Base-by-base conservation (phyloP, 2,113 vertebrate species). In the Dipodomys spectabilis region DNA sequence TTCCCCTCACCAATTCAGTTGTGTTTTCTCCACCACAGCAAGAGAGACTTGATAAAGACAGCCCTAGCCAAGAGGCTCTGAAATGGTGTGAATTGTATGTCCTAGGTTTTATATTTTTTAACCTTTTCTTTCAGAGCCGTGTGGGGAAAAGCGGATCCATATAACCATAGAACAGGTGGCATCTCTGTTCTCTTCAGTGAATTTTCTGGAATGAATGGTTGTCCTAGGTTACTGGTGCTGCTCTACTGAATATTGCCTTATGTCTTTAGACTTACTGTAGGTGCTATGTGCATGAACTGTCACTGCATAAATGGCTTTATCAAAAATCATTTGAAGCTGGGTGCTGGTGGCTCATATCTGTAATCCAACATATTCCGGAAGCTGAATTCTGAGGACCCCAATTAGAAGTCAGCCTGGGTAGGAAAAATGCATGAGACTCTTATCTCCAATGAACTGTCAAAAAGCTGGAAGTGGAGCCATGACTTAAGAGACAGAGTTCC, bases 71-170 rank as follows among this genome's bases (percentile, higher is more conserved):
- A 79, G 85, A 89, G 39, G 7, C 71, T 86, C 74, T 60, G 62
- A 88, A 65, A 90, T 65, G 25, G 15, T 82, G 20, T 88, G 75
- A 75, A 71, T 82, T 87, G 44, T 73, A 67, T 86, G 53, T 35
- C 73, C 18, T 32, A 13, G 77, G 28, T 78, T 91, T 95, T 44
- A 4, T n/a, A 85, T 90, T 88, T 90, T 84, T 71, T 72, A 94
- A 81, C 5, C 16, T 91, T 89, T 86, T 49, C 27, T 77, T 92
- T 90, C 44, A 30, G 57, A 95, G 65, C 13, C 53, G 88, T 87
- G 84, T 44, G 77, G 87, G 82, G 60, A 45, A 73, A 82, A 81
- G 32, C 35, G 64, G 22, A 83, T 57, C 20, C 19, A 79, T 65
- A 67, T 80, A 83, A 77, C 68, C 44, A 82, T 39, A 74, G 80